Evolutionary conservation across 2,113 vertebrate genomes (phyloP).

Genomic region (Gallinago undulata): DNA sequence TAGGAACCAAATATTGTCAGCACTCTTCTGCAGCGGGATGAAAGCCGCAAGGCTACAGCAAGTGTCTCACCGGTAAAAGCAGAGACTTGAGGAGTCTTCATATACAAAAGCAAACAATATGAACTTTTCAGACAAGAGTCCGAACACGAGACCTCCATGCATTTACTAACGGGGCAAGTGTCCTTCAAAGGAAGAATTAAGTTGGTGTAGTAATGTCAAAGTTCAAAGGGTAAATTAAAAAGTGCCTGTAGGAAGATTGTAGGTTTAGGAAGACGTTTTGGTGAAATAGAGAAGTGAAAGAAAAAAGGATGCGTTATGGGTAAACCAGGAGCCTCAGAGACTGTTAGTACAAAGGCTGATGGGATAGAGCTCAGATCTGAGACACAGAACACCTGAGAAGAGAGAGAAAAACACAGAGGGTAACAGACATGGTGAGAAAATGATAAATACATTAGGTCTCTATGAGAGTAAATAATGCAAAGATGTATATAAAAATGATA

Average conservation of each 20-base stretch:
- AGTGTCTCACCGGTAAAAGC: constrained; percentile 72
- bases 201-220: constrained; percentile 71
- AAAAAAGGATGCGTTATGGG: constrained; percentile 81
- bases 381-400: constrained; percentile 95
- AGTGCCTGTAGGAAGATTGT: constrained; percentile 79
- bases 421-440: constrained; percentile 82
- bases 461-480: constrained; percentile 72
- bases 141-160: constrained; percentile 73
- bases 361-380: constrained; percentile 83
- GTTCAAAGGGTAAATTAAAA: constrained; percentile 71
- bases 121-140: constrained; percentile 71
- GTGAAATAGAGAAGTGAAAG: constrained; percentile 81
- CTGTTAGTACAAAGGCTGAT: constrained; percentile 93
- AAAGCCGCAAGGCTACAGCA: constrained; percentile 69
- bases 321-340: constrained; percentile 83
- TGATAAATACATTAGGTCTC: constrained; percentile 77
- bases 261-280: constrained; percentile 79
- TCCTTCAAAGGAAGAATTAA: constrained; percentile 71
- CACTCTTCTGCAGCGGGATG: constrained; percentile 68
- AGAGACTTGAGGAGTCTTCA: constrained; percentile 77
- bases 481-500: constrained; percentile 75
- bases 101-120: constrained; percentile 73
- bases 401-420: constrained; percentile 83
- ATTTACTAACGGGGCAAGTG: constrained; percentile 71
- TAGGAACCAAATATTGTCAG: constrained; percentile 86